A percentile compares a stretch with the other conserved stretches of the same genome.
These are phyloP conservation scores for Montipora capricornis DNA, from an alignment of 64 coral and sea anemone genomes.

Conservation along the genomic window DNA sequence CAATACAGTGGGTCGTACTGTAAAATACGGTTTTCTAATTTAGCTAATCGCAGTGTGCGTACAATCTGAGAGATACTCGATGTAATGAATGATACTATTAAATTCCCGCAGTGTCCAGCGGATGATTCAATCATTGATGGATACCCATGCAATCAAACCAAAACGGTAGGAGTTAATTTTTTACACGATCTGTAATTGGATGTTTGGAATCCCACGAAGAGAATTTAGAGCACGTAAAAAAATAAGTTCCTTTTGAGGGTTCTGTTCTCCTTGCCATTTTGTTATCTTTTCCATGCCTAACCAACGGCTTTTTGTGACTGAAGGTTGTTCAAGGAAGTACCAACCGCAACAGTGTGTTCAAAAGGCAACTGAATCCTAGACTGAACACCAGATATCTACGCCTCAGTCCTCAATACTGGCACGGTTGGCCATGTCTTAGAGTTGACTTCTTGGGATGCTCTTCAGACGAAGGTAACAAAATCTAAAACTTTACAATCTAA, in stretches of 20 bases:
- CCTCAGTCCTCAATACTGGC: conserved; percentile 86
- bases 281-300: too few relatives aligned
- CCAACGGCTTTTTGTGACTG: background rate
- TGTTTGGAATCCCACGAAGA: too few relatives aligned
- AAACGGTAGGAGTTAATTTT: conserved; percentile 21
- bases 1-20: too few relatives aligned
- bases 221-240: background rate
- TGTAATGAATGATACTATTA: background rate
- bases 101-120: conserved; percentile 34
- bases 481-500: background rate
- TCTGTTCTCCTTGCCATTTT: too few relatives aligned
- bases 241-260: too few relatives aligned
- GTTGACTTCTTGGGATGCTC: conserved; percentile 77
- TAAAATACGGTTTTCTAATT: too few relatives aligned
- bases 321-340: conserved; percentile 70
- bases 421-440: conserved; percentile 70
- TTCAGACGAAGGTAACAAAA: conserved; percentile 60
- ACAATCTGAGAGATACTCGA: too few relatives aligned
- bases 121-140: conserved; percentile 28
- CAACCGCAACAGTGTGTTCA: conserved; percentile 14
- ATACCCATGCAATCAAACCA: conserved; percentile 51
- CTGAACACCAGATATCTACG: conserved; percentile 70
- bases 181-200: too few relatives aligned
- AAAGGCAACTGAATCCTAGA: conserved; percentile 44
- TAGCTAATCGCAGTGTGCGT: too few relatives aligned